Percentiles rank a stretch among this genome's conserved stretches.
phyloP scores from a whole-genome alignment of 2,888 invertebrate species.

The Drosophila mayaguana region DNA sequence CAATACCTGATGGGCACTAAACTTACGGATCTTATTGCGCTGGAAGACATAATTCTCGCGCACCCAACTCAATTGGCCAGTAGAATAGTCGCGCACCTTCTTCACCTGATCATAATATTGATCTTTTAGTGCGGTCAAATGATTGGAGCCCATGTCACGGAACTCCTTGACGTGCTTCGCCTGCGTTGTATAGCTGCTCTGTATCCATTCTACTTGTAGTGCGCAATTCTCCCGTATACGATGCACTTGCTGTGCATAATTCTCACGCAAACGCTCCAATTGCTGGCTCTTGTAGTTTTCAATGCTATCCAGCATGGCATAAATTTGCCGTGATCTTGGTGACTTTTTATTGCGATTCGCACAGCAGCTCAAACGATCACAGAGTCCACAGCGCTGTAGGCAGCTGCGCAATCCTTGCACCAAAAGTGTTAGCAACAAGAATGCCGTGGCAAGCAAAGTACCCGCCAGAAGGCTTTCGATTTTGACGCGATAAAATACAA shows the following conservation, averaged over 20 bases:
- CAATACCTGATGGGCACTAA: conserved; percentile 96
- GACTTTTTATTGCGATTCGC: conserved; percentile 89
- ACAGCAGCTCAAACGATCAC: conserved; percentile 90
- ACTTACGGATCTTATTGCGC: conserved; percentile 96
- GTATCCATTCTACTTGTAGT: conserved; percentile 97
- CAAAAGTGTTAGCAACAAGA: conserved; percentile 92
- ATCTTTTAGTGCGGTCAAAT: conserved; percentile 93
- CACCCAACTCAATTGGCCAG: conserved; percentile 95
- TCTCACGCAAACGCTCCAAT: conserved; percentile 94
- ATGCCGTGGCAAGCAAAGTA: conserved; percentile 91
- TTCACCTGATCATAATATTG: conserved; percentile 97
- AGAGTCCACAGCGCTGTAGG: conserved; percentile 85
- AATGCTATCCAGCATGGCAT: conserved; percentile 94
- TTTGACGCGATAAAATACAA: conserved; percentile 93
- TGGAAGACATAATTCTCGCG: conserved; percentile 98
- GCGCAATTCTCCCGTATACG: conserved; percentile 97
- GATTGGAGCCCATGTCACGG: conserved; percentile 95
- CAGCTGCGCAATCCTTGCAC: conserved; percentile 90
- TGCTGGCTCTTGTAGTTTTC: conserved; percentile 96
- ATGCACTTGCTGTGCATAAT: conserved; percentile 96
- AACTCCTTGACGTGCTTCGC: conserved; percentile 94
- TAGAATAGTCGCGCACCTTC: conserved; percentile 96
- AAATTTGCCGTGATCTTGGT: conserved; percentile 93
- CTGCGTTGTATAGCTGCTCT: conserved; percentile 95
- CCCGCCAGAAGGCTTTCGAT: conserved; percentile 94